phyloP scores from a whole-genome alignment of 2,797 vertebrate genomes.

The Melanogrammus aeglefinus region DNA sequence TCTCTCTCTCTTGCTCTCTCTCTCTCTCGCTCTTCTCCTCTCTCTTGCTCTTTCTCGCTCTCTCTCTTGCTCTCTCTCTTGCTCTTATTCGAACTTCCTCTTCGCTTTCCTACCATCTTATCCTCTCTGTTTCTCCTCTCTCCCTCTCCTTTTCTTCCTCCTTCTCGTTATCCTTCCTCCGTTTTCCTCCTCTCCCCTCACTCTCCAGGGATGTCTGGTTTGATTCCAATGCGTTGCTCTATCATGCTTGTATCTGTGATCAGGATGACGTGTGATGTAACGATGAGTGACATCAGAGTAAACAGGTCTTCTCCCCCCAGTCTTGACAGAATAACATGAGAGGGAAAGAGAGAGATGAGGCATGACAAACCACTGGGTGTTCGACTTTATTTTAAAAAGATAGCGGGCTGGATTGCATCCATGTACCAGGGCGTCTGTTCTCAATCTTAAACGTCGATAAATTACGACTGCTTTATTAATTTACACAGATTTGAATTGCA shows the following conservation, averaged over 20 bases:
- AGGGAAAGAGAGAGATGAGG: background rate
- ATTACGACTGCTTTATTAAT: too few relatives aligned
- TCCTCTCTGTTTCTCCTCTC: background rate
- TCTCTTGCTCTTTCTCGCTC: background rate
- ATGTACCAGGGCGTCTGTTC: background rate
- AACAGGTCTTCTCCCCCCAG: conserved; percentile 40
- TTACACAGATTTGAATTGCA: too few relatives aligned
- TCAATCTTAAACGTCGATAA: background rate
- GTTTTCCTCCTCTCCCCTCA: conserved; percentile 34
- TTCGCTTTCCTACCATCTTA: background rate
- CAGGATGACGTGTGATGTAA: conserved; percentile 45
- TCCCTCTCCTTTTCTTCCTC: background rate
- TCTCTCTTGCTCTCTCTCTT: background rate
- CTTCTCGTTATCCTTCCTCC: background rate
- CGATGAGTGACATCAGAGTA: conserved; percentile 45
- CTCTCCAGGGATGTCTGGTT: conserved; percentile 37
- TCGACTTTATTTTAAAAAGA: background rate
- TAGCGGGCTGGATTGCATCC: background rate
- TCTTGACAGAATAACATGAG: conserved; percentile 15
- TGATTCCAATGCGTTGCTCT: conserved; percentile 33
- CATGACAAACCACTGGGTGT: background rate
- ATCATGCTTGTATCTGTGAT: background rate
- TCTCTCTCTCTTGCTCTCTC: too few relatives aligned
- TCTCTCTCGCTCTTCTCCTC: too few relatives aligned
- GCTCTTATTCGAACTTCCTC: background rate